A percentile compares a stretch with the other conserved stretches of the same genome.
phyloP scores from a whole-genome alignment of 2,888 invertebrate genomes.

The Artemia sinica region DNA sequence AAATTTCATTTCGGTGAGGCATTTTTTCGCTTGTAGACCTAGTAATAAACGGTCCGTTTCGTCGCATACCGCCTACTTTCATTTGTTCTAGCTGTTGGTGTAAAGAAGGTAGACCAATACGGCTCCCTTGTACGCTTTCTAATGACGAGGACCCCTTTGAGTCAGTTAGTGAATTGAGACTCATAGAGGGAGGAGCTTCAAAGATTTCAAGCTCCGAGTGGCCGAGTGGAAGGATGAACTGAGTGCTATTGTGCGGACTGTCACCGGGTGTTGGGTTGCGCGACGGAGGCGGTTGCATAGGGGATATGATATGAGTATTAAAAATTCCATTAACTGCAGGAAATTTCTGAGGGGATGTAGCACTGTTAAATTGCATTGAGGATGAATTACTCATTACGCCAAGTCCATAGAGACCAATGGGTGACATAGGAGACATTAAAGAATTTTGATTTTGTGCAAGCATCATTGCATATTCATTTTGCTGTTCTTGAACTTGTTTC shows the following conservation, averaged over 20 bases:
- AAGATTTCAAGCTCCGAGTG: conserved; percentile 17
- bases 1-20: conserved; percentile 64
- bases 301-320: not conserved
- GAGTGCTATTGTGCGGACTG: not conserved
- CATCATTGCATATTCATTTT: conserved; percentile 24
- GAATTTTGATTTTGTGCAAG: conserved; percentile 19
- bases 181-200: conserved; percentile 13
- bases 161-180: conserved; percentile 20
- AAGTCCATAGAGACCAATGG: conserved; percentile 5
- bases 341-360: not conserved
- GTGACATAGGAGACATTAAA: conserved; percentile 8
- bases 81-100: conserved; percentile 21
- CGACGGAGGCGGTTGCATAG: not conserved
- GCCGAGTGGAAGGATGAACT: conserved; percentile 22
- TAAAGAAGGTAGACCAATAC: conserved; percentile 19
- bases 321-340: conserved; percentile 10
- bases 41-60: conserved; percentile 23
- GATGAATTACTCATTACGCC: conserved; percentile 3
- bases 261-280: conserved; percentile 7
- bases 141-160: conserved; percentile 19
- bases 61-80: conserved; percentile 22
- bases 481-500: conserved; percentile 27
- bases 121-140: conserved; percentile 18
- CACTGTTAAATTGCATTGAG: not conserved
- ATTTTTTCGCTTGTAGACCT: conserved; percentile 70